phyloP scores from a whole-genome alignment of 2,797 vertebrate genomes.

The Taenioides sp. region DNA sequence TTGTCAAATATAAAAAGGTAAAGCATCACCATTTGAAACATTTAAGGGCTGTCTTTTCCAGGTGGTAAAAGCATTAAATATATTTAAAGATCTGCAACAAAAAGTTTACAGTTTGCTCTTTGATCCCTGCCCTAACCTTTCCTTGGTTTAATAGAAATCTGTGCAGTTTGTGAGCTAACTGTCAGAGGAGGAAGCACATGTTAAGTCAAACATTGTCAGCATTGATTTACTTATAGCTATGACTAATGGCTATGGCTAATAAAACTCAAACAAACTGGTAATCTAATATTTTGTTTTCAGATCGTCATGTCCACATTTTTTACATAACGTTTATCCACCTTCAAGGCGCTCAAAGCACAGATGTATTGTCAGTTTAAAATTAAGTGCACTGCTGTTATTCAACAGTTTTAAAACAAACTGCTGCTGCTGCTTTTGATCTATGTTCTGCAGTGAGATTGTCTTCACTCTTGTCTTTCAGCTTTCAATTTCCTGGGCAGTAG shows the following conservation, averaged over 20 bases:
- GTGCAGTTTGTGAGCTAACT: neutral
- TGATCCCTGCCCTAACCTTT: conserved; percentile 3
- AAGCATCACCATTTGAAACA: conserved; percentile 7
- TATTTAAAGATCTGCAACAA: conserved; percentile 8
- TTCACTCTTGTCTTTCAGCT: conserved; percentile 69
- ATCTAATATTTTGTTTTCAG: neutral
- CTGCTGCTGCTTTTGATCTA: conserved; percentile 9
- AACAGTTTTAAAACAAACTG: conserved; percentile 38
- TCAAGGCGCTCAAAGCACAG: neutral
- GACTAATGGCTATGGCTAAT: neutral
- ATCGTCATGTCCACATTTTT: too few species aligned
- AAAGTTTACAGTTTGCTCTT: conserved; percentile 6
- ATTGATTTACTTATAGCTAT: neutral
- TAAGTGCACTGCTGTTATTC: neutral
- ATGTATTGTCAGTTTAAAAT: neutral
- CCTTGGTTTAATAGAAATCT: conserved; percentile 12
- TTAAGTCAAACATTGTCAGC: neutral
- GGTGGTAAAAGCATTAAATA: conserved; percentile 1
- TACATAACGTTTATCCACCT: neutral
- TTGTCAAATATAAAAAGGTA: conserved; percentile 4
- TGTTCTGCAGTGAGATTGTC: conserved; percentile 25
- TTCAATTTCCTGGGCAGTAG: conserved; percentile 78
- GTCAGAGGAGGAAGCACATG: neutral
- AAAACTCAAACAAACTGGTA: neutral
- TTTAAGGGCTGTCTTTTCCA: conserved; percentile 12